A percentile compares a stretch with the other conserved stretches of the same genome.
Evolutionary conservation across 2,797 vertebrate genomes (phyloP).

Genomic region (Mergus octosetaceus): DNA sequence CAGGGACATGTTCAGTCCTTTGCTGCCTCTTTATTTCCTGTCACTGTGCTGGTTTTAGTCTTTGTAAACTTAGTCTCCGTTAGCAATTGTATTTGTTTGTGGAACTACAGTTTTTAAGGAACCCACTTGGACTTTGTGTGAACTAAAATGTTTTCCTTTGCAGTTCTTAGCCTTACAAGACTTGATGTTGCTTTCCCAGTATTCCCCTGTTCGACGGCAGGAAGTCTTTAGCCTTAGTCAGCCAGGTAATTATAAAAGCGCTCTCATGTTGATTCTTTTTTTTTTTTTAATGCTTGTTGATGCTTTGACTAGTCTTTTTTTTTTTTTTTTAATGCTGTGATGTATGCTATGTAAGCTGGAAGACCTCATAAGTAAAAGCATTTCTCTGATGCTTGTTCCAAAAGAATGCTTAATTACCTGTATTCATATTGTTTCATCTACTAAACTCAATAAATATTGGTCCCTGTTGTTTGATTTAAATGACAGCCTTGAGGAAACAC

Average conservation of each 20-base stretch:
- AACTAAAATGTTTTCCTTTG: neutral
- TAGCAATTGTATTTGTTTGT: neutral
- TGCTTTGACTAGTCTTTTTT: neutral
- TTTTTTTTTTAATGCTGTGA: neutral
- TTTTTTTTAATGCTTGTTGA: neutral
- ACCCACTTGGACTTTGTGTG: neutral
- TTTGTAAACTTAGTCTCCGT: neutral
- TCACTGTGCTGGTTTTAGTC: neutral
- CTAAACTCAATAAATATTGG: neutral
- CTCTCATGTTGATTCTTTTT: neutral
- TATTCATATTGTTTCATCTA: neutral
- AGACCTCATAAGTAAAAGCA: neutral
- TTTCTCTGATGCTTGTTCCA: neutral
- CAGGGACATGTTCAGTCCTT: neutral
- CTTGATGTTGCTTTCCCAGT: conserved; percentile 91
- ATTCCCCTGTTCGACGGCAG: conserved; percentile 87
- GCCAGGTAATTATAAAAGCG: conserved; percentile 84
- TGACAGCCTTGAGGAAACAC: neutral
- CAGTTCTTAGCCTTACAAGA: conserved; percentile 97
- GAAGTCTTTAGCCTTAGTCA: conserved; percentile 97
- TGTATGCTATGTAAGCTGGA: neutral
- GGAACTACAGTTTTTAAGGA: neutral
- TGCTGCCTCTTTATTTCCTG: neutral
- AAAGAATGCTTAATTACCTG: neutral
- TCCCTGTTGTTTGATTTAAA: neutral